Percentiles rank a stretch among this genome's conserved stretches.
Evolutionary conservation across 2,113 vertebrate genomes (phyloP).

Genomic region (Scalopus aquaticus): DNA sequence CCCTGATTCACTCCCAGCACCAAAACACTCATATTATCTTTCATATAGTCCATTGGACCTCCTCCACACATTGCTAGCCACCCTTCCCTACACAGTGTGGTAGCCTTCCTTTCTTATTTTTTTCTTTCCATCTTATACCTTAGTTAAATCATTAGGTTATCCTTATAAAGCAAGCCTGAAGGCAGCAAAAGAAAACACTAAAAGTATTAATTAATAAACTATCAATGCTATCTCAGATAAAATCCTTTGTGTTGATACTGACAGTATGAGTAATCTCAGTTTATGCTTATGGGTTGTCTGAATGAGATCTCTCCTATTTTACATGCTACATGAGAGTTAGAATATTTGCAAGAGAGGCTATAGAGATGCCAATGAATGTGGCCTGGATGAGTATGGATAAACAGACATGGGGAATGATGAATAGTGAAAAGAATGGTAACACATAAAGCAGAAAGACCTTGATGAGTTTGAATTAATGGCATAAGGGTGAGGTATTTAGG

Average conservation of each 20-base stretch:
- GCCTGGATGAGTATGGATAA: background rate
- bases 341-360: background rate
- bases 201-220: background rate
- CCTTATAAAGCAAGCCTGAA: constrained; percentile 18
- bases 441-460: background rate
- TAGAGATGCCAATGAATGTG: background rate
- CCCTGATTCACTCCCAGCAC: too few relatives aligned
- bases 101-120: background rate
- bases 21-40: too few relatives aligned
- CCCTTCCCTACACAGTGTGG: too few relatives aligned
- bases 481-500: background rate
- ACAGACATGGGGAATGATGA: background rate
- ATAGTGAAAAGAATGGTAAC: background rate
- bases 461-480: constrained; percentile 20
- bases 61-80: too few relatives aligned
- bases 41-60: too few relatives aligned
- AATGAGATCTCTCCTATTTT: background rate
- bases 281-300: background rate
- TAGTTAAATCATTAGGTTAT: background rate
- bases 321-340: background rate
- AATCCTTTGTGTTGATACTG: background rate
- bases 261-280: background rate
- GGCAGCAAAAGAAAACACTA: constrained; percentile 7
- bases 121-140: constrained; percentile 2
- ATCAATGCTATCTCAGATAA: background rate